Conservation (phyloP, 2,888 invertebrate genomes). For the Ormyrus thymus region DNA sequence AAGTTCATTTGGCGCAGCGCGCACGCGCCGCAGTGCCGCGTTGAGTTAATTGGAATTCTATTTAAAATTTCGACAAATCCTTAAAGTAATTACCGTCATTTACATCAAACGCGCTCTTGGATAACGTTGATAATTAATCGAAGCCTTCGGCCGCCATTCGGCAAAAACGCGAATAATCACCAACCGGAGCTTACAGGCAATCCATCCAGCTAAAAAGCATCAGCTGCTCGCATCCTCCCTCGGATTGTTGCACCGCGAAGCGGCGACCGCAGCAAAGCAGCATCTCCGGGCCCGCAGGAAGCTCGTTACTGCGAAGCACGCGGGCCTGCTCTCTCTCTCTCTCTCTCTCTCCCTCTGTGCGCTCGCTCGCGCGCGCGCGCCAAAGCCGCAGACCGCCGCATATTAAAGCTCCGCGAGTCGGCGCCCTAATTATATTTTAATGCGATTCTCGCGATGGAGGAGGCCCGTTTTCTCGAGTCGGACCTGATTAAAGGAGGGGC, state of each 20-base stretch:
- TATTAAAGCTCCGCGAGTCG: slow-evolving; percentile 63
- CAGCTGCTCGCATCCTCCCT: not conserved
- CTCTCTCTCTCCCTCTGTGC: too few species aligned
- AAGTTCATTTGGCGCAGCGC: too few species aligned
- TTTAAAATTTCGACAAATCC: too few species aligned
- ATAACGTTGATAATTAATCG: too few species aligned
- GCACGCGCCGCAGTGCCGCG: too few species aligned
- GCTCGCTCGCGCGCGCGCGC: slow-evolving; percentile 20
- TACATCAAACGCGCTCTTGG: too few species aligned
- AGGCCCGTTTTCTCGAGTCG: not conserved
- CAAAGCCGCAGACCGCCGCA: slow-evolving; percentile 66
- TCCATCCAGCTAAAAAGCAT: not conserved
- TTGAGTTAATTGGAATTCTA: too few species aligned
- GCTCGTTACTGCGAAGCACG: slow-evolving; percentile 50
- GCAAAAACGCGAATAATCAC: too few species aligned
- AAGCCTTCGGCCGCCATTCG: too few species aligned
- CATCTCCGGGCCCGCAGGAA: slow-evolving; percentile 39
- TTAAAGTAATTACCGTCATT: too few species aligned
- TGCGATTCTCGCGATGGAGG: slow-evolving; percentile 52
- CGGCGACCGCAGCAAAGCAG: slow-evolving; percentile 42
- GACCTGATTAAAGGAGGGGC: slow-evolving; percentile 38
- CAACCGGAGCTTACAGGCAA: not conserved
- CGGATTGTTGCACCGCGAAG: slow-evolving; percentile 2
- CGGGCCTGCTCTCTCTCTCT: not conserved
- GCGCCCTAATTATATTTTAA: slow-evolving; percentile 70